A percentile compares a stretch with the other conserved stretches of the same genome.
phyloP scores from a whole-genome alignment of 30 jellyfish, hydroid and myxozoan species.

The Euphysa ruthae region DNA sequence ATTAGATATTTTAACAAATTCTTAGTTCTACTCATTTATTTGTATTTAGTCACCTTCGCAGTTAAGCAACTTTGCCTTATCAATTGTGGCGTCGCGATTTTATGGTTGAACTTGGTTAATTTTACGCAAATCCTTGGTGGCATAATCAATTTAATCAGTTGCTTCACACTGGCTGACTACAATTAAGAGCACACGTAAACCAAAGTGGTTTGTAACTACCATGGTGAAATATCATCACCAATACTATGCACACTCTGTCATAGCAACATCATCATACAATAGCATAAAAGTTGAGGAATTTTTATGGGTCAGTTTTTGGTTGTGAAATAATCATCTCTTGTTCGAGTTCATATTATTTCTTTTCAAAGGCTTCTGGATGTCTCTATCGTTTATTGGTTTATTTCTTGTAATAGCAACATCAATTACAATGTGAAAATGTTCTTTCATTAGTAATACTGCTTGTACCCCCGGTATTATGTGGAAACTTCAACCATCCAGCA shows the following conservation, averaged over 20 bases:
- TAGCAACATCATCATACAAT: background rate
- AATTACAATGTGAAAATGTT: background rate
- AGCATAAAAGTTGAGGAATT: background rate
- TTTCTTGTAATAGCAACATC: background rate
- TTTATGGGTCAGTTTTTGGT: background rate
- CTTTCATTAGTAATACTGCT: background rate
- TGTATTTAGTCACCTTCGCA: too few relatives aligned
- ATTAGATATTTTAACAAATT: too few relatives aligned
- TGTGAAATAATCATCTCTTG: background rate
- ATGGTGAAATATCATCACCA: background rate
- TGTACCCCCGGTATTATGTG: conserved; percentile 1
- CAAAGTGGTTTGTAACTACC: too few relatives aligned
- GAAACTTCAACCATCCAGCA: background rate
- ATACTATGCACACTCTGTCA: background rate
- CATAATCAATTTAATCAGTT: too few relatives aligned
- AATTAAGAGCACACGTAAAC: too few relatives aligned
- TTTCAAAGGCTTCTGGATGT: background rate
- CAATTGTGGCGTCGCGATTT: too few relatives aligned
- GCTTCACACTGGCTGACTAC: too few relatives aligned
- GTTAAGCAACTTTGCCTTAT: too few relatives aligned
- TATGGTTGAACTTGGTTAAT: too few relatives aligned
- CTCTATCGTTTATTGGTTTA: background rate
- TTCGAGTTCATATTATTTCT: background rate
- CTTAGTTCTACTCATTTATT: too few relatives aligned
- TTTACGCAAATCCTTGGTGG: too few relatives aligned